Conservation (phyloP, 2,797 vertebrate species). For the Chiroxiphia lanceolata region DNA sequence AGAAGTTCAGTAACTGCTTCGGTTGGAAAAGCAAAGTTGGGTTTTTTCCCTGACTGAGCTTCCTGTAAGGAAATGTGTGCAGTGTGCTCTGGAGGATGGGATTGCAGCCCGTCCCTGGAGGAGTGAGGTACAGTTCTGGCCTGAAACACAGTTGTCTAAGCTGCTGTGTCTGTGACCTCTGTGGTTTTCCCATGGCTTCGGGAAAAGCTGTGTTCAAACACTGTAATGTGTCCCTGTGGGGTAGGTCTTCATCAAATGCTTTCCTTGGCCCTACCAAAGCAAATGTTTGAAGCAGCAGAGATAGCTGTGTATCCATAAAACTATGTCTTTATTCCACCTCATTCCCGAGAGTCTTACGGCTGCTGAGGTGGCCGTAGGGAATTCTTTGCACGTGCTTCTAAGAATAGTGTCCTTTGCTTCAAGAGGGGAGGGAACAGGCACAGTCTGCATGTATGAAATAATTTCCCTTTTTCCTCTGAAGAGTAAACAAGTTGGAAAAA, state of each 20-base stretch:
- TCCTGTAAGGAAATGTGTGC: background rate
- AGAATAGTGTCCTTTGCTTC: background rate
- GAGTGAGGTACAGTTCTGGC: background rate
- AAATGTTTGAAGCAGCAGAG: background rate
- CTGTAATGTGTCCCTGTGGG: background rate
- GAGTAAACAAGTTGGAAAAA: background rate
- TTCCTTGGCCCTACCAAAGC: background rate
- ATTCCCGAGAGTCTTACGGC: background rate
- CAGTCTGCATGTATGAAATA: background rate
- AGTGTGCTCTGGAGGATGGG: background rate
- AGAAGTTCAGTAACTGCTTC: background rate
- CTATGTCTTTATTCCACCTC: background rate
- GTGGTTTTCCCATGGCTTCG: background rate
- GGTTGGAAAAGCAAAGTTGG: background rate
- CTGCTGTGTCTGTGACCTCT: background rate
- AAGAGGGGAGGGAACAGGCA: background rate
- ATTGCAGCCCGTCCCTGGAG: background rate
- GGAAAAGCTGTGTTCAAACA: background rate
- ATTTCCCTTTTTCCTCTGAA: background rate
- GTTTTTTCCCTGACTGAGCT: background rate
- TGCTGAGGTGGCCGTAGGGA: accelerated
- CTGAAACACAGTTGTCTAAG: background rate
- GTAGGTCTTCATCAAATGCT: background rate
- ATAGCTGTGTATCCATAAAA: background rate
- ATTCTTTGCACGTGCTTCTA: accelerated